Evolutionary conservation across 2,113 vertebrate genomes (phyloP).

Genomic region (Coregonus clupeaformis): DNA sequence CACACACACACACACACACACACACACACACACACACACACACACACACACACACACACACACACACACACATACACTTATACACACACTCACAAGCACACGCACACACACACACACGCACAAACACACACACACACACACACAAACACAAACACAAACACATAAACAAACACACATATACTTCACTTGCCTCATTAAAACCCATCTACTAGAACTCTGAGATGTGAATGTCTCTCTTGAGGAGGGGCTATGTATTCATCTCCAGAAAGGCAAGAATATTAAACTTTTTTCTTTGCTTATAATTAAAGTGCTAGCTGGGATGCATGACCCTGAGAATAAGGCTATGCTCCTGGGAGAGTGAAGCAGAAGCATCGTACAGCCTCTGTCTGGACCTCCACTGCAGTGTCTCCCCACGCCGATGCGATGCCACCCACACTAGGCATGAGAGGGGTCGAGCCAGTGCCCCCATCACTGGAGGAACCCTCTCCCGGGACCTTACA

Average conservation of each 20-base stretch:
- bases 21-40: conserved; percentile 27
- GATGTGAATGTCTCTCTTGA: conserved; percentile 74
- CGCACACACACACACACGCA: conserved; percentile 27
- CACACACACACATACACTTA: conserved; percentile 31
- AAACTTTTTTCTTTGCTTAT: conserved; percentile 63
- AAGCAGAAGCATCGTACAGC: conserved; percentile 66
- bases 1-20: conserved; percentile 42
- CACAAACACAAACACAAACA: conserved; percentile 33
- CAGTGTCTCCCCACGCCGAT: conserved; percentile 49
- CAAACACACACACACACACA: conserved; percentile 38
- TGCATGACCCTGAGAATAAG: conserved; percentile 78
- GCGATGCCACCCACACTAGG: conserved; percentile 74
- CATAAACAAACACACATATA: conserved; percentile 26
- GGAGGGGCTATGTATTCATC: conserved; percentile 63
- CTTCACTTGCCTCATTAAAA: conserved; percentile 75
- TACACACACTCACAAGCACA: too few relatives aligned
- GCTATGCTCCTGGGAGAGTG: conserved; percentile 69
- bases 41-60: conserved; percentile 2
- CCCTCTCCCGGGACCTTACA: conserved; percentile 54
- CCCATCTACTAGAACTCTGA: conserved; percentile 74
- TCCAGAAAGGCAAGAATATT: conserved; percentile 58
- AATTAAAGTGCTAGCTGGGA: conserved; percentile 77
- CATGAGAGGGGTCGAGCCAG: conserved; percentile 70
- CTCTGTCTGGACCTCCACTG: conserved; percentile 62
- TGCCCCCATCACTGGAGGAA: conserved; percentile 68